Evolutionary conservation across 2,888 invertebrate species (phyloP).

Genomic region (Minunthozetes semirufus): DNA sequence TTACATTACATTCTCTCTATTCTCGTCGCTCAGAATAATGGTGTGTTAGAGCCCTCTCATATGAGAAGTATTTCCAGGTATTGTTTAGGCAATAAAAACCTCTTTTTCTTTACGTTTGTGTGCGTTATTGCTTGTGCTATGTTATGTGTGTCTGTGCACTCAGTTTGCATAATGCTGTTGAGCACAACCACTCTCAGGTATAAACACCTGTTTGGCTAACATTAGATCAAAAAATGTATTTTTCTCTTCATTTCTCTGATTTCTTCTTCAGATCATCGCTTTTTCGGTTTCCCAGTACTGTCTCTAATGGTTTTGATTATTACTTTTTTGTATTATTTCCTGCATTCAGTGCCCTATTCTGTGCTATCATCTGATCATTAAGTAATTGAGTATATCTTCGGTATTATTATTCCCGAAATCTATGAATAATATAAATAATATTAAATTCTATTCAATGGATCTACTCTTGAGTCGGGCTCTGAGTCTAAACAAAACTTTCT

Average conservation of each 20-base stretch:
- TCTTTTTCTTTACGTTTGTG: no score
- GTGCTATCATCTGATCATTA: conserved; percentile 2
- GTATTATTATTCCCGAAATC: not conserved
- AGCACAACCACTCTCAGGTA: not conserved
- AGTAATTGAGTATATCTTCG: conserved; percentile 7
- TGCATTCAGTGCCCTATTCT: not conserved
- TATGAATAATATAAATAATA: conserved; percentile 4
- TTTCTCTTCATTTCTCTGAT: no score
- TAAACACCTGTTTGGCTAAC: conserved; percentile 7
- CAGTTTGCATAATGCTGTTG: conserved; percentile 1
- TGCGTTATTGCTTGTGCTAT: not conserved
- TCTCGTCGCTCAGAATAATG: no score
- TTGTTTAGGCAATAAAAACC: not conserved
- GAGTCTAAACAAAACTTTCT: not conserved
- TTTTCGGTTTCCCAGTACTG: no score
- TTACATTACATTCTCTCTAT: not conserved
- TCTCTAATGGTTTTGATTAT: no score
- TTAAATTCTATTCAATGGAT: not conserved
- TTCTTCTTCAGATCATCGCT: no score
- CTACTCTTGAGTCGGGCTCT: not conserved
- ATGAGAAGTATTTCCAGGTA: no score
- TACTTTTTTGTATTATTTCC: no score
- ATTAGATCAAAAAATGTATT: no score
- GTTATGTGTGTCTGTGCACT: no score
- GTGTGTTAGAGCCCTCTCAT: no score